A percentile compares a stretch with the other conserved stretches of the same genome.
phyloP scores from a whole-genome alignment of 2,113 vertebrate genomes.

The Oncorhynchus mykiss region DNA sequence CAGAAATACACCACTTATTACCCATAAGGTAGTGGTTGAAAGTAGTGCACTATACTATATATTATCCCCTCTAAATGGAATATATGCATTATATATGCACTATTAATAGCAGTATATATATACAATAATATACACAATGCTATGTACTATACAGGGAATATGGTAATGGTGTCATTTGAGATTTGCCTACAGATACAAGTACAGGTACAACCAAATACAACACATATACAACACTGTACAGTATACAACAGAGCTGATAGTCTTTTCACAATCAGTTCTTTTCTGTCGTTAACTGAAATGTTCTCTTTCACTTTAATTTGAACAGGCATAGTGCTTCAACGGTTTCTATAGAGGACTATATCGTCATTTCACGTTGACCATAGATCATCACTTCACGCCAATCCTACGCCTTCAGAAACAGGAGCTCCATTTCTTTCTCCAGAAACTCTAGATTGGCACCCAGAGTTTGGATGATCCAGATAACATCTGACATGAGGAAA shows the following conservation, averaged over 20 bases:
- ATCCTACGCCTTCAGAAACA: slow-evolving; percentile 32
- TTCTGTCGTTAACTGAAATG: neutral
- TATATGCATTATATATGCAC: no score
- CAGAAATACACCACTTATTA: no score
- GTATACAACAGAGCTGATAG: slow-evolving; percentile 54
- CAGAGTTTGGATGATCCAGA: slow-evolving; percentile 57
- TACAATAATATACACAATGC: no score
- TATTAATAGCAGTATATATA: no score
- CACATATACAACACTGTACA: slow-evolving; percentile 38
- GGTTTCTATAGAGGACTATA: slow-evolving; percentile 26
- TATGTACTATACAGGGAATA: neutral
- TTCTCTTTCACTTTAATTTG: neutral
- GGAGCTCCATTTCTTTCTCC: slow-evolving; percentile 60
- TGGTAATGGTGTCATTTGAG: no score
- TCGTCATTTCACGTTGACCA: slow-evolving; percentile 52
- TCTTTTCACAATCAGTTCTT: slow-evolving; percentile 74
- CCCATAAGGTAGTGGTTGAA: no score
- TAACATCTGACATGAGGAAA: slow-evolving; percentile 52
- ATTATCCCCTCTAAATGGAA: no score
- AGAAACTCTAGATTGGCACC: slow-evolving; percentile 54
- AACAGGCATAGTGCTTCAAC: neutral
- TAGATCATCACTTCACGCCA: slow-evolving; percentile 6
- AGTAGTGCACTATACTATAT: no score
- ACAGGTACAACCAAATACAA: slow-evolving; percentile 2
- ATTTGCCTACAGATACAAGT: neutral